Evolutionary conservation across 2,888 invertebrate genomes (phyloP).

Genomic region (Cephus pygmeus): DNA sequence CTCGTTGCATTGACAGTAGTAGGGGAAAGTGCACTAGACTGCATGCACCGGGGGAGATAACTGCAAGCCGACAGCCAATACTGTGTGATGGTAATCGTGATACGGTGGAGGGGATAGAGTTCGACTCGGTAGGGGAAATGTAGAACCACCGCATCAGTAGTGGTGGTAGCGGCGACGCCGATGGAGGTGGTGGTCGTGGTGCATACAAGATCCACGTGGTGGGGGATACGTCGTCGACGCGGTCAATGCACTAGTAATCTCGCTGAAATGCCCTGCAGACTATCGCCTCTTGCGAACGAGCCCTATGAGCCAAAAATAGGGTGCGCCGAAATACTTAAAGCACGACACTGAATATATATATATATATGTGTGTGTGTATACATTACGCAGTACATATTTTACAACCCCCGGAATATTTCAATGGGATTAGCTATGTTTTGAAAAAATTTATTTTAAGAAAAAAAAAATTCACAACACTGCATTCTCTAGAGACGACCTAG

Average conservation of each 20-base stretch:
- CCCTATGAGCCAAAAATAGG: slow-evolving; percentile 39
- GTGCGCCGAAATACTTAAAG: slow-evolving; percentile 32
- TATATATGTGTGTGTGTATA: too few relatives aligned
- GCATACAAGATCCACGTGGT: slow-evolving; percentile 35
- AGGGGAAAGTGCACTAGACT: background rate
- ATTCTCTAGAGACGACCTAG: background rate
- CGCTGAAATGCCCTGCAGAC: slow-evolving; percentile 54
- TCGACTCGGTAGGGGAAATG: background rate
- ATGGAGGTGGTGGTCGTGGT: slow-evolving; percentile 20
- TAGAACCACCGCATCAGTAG: background rate
- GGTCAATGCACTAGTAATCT: slow-evolving; percentile 61
- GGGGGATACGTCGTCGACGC: slow-evolving; percentile 35
- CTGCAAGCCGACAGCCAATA: background rate
- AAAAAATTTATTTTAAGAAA: background rate
- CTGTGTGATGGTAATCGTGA: background rate
- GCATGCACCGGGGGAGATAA: background rate
- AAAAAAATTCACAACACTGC: background rate
- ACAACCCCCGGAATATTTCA: background rate
- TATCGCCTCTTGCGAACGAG: slow-evolving; percentile 33
- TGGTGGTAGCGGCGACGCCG: slow-evolving; percentile 10
- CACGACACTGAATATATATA: too few relatives aligned
- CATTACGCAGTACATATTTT: too few relatives aligned
- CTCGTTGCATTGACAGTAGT: background rate
- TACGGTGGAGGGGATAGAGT: background rate
- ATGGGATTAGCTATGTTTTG: background rate